Evolutionary conservation across 2,888 invertebrate genomes (phyloP).

Genomic region (Trichacis sp.): DNA sequence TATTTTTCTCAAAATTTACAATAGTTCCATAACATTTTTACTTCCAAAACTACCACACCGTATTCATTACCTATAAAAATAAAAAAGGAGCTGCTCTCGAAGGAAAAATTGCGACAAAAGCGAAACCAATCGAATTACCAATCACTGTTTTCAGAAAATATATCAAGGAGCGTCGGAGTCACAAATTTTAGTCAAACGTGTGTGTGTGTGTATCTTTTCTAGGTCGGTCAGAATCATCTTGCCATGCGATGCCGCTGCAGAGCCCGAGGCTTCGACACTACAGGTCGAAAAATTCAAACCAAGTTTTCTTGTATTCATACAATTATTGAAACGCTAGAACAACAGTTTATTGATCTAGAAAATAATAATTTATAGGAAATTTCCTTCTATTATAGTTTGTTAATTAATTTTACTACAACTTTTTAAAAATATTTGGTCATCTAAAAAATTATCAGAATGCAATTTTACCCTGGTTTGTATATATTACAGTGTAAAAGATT

Average conservation of each 20-base stretch:
- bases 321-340: conserved; percentile 37
- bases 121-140: neutral
- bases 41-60: no score
- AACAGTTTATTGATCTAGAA: no score
- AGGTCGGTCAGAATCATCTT: conserved; percentile 67
- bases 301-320: conserved; percentile 46
- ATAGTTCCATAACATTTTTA: no score
- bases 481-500: no score
- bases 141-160: conserved; percentile 7
- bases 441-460: no score
- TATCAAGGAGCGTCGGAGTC: conserved; percentile 2
- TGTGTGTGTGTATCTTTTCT: conserved; percentile 63
- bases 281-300: conserved; percentile 73
- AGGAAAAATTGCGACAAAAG: neutral
- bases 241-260: conserved; percentile 69
- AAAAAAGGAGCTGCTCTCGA: neutral
- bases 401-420: no score
- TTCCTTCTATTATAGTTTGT: no score
- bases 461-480: no score
- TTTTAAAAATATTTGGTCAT: no score
- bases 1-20: no score
- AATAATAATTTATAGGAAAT: no score
- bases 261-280: conserved; percentile 82
- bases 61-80: no score
- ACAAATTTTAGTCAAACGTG: conserved; percentile 11